Conservation (phyloP, 2,888 invertebrate genomes). For the Lithophane leautieri region DNA sequence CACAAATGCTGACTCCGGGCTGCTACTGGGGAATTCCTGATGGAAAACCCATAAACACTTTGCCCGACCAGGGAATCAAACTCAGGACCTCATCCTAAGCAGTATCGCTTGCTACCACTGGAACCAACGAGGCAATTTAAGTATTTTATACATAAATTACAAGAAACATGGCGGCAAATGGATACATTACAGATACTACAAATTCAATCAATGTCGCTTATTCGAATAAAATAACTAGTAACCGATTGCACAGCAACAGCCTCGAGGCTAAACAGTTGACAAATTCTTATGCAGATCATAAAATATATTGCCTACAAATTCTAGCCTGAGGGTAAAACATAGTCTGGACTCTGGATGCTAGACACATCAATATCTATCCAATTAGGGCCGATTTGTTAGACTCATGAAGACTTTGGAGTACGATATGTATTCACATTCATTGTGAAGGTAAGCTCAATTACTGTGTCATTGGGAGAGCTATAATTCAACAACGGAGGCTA, state of each 20-base stretch:
- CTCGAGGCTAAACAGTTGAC: slow-evolving; percentile 27
- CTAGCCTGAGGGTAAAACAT: slow-evolving; percentile 12
- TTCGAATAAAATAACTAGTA: slow-evolving; percentile 5
- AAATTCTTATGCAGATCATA: slow-evolving; percentile 43
- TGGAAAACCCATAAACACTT: too few species aligned
- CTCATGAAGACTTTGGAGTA: slow-evolving; percentile 10
- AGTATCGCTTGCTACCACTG: too few species aligned
- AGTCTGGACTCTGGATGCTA: background rate
- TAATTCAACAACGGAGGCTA: background rate
- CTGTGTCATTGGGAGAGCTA: background rate
- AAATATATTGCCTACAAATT: slow-evolving; percentile 40
- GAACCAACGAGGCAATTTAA: too few species aligned
- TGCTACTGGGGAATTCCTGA: too few species aligned
- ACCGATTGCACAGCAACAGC: slow-evolving; percentile 8
- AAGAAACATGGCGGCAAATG: background rate
- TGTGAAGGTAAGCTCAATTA: background rate
- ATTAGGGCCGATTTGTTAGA: slow-evolving; percentile 53
- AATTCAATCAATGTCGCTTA: background rate
- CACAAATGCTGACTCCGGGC: too few species aligned
- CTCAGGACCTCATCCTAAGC: too few species aligned
- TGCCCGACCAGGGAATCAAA: too few species aligned
- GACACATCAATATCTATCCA: slow-evolving; percentile 52
- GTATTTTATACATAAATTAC: background rate
- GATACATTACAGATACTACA: background rate
- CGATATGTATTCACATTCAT: slow-evolving; percentile 15